Percentiles rank a stretch among this genome's conserved stretches.
These are phyloP conservation scores for Protobothrops mucrosquamatus DNA, from an alignment of 2,113 vertebrate genomes.

Conservation along the genomic window DNA sequence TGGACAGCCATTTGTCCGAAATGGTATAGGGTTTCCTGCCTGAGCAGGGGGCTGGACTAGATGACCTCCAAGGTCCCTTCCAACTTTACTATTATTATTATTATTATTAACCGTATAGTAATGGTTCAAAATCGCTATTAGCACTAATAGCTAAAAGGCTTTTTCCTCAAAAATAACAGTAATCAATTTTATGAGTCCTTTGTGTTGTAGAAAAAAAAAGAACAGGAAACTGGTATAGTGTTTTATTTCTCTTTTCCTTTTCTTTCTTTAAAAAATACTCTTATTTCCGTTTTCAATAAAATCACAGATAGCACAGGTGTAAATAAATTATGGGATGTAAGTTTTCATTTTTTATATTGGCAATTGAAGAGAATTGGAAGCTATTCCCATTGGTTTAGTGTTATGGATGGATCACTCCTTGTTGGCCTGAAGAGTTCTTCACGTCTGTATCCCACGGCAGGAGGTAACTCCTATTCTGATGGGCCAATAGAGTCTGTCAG, in stretches of 20 bases:
- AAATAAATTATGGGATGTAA: background rate
- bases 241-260: background rate
- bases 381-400: background rate
- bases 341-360: background rate
- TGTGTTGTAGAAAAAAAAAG: background rate
- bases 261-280: background rate
- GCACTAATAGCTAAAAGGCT: too few relatives aligned
- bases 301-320: background rate
- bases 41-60: too few relatives aligned
- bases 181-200: background rate
- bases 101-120: too few relatives aligned
- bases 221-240: background rate
- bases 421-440: background rate
- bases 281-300: background rate
- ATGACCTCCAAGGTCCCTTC: too few relatives aligned
- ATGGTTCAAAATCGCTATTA: too few relatives aligned
- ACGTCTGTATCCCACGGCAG: background rate
- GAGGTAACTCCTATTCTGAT: background rate
- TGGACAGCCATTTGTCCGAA: too few relatives aligned
- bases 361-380: background rate
- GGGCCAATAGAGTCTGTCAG: background rate
- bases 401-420: background rate
- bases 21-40: too few relatives aligned
- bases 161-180: background rate
- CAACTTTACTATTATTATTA: too few relatives aligned